These are phyloP conservation scores for Nesogale talazaci DNA, from an alignment of 2,113 vertebrate genomes.

Conservation along the genomic window DNA sequence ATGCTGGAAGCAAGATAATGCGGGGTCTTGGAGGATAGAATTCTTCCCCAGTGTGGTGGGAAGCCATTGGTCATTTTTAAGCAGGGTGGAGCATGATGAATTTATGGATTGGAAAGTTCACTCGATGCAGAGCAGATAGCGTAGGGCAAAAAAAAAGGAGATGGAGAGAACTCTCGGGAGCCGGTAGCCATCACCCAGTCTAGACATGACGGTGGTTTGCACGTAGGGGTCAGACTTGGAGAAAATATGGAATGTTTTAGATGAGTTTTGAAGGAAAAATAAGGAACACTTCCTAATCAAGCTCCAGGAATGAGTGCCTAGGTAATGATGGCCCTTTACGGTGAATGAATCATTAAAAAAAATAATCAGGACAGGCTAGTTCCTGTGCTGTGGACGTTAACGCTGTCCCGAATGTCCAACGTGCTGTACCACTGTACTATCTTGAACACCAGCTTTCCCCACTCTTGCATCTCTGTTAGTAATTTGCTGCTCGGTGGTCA, in stretches of 20 bases:
- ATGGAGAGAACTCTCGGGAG: background rate
- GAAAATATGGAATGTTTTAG: background rate
- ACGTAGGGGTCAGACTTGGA: background rate
- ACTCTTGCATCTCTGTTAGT: background rate
- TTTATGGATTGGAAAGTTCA: background rate
- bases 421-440: background rate
- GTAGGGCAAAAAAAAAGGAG: constrained; percentile 2
- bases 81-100: background rate
- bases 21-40: background rate
- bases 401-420: background rate
- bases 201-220: background rate
- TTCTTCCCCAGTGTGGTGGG: background rate
- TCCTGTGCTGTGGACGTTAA: background rate
- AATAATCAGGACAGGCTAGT: background rate
- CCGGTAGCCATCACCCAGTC: background rate
- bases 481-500: background rate
- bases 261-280: constrained; percentile 20
- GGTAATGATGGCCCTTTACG: background rate
- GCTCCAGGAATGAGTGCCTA: background rate
- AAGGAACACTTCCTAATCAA: background rate
- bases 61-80: background rate
- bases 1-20: background rate
- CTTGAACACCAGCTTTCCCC: background rate
- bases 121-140: constrained; percentile 6
- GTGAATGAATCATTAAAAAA: background rate